These are phyloP conservation scores for Ophraella communa DNA, from an alignment of 2,888 invertebrate genomes.

Conservation along the genomic window DNA sequence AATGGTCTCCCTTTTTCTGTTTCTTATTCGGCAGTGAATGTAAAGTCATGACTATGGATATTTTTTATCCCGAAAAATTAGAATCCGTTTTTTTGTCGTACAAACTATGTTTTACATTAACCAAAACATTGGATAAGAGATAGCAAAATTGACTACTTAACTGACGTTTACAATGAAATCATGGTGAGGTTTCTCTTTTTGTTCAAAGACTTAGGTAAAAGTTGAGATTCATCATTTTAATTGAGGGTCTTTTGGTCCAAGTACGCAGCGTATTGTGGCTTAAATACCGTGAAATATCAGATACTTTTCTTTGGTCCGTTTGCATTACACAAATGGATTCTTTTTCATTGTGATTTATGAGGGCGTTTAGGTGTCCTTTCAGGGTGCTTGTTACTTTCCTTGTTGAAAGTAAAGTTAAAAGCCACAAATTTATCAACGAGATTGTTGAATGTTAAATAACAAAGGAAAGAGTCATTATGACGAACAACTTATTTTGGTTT, in stretches of 20 bases:
- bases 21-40: not conserved
- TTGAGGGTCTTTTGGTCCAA: slow-evolving; percentile 36
- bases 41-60: not conserved
- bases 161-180: slow-evolving; percentile 37
- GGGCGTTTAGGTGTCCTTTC: slow-evolving; percentile 32
- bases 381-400: slow-evolving; percentile 23
- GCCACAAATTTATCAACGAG: slow-evolving; percentile 25
- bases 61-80: not conserved
- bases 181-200: slow-evolving; percentile 32
- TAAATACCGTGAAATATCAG: slow-evolving; percentile 38
- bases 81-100: not conserved
- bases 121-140: slow-evolving; percentile 39
- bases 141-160: slow-evolving; percentile 39
- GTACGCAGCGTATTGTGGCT: slow-evolving; percentile 38
- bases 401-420: slow-evolving; percentile 28
- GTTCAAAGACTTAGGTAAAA: slow-evolving; percentile 38
- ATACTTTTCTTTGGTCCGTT: slow-evolving; percentile 31
- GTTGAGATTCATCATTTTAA: slow-evolving; percentile 47
- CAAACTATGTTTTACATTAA: slow-evolving; percentile 28
- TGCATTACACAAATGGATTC: slow-evolving; percentile 40
- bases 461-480: not conserved
- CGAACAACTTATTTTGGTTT: not conserved
- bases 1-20: not conserved
- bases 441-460: slow-evolving; percentile 4
- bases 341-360: slow-evolving; percentile 39